Percentiles rank a stretch among this genome's conserved stretches.
Evolutionary conservation across 2,113 vertebrate genomes (phyloP).

Genomic region (Tupaia chinensis): DNA sequence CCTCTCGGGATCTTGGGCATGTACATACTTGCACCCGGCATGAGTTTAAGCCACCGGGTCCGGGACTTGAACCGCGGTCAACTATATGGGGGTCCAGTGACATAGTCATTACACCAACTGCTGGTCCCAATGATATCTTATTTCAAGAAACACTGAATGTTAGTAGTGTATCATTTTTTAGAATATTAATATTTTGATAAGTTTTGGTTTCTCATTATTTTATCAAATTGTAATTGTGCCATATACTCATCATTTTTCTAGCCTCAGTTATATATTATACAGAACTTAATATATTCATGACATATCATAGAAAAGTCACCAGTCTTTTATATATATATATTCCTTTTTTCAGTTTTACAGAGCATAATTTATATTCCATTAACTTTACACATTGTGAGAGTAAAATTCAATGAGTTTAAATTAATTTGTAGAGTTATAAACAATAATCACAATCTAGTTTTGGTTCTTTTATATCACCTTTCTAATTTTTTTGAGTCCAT

Average conservation of each 20-base stretch:
- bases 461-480: not conserved
- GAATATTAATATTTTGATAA: not conserved
- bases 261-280: not conserved
- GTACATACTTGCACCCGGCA: too few species aligned
- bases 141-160: not conserved
- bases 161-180: not conserved
- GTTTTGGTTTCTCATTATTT: not conserved
- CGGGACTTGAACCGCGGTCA: too few species aligned
- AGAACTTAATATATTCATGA: not conserved
- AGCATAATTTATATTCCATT: not conserved
- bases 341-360: not conserved
- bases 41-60: too few species aligned
- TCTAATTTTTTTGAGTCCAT: conserved; percentile 8
- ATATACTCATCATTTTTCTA: not conserved
- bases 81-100: too few species aligned
- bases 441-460: not conserved
- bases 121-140: not conserved
- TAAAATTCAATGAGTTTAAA: conserved; percentile 21
- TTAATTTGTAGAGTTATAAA: not conserved
- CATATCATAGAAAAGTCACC: not conserved
- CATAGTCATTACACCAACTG: too few species aligned
- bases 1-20: too few species aligned
- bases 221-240: conserved; percentile 25
- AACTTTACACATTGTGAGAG: not conserved
- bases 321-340: not conserved